Evolutionary conservation across 37 sponge, comb jelly and placozoan genomes (phyloP).

Genomic region (Hexactinellida sp.): DNA sequence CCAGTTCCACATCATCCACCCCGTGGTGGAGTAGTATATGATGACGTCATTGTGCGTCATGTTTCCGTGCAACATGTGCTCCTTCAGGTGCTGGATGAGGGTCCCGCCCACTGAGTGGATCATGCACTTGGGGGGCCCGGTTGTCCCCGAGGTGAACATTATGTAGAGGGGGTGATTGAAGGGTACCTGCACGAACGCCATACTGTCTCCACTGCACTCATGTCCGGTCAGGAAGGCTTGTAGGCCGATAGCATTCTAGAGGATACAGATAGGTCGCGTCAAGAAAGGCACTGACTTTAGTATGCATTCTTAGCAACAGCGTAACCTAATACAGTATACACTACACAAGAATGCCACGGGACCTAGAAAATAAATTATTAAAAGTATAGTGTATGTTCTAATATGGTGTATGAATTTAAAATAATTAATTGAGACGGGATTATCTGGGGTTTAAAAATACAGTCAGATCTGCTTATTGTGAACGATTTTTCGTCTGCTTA

Average conservation of each 20-base stretch:
- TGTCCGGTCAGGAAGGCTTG: conserved; percentile 44
- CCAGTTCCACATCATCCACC: conserved; percentile 99
- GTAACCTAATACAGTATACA: neutral
- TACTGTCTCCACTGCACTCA: conserved; percentile 14
- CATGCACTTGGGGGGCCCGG: conserved; percentile 97
- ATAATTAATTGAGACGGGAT: too few relatives aligned
- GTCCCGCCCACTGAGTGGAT: conserved; percentile 96
- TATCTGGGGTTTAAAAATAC: too few relatives aligned
- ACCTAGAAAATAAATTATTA: too few relatives aligned
- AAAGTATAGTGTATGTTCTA: too few relatives aligned
- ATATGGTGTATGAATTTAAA: too few relatives aligned
- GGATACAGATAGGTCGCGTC: too few relatives aligned
- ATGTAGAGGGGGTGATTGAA: conserved; percentile 97
- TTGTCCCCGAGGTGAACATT: conserved; percentile 96
- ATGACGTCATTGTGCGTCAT: conserved; percentile 64
- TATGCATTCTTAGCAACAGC: neutral
- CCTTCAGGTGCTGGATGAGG: conserved; percentile 88
- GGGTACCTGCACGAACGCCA: conserved; percentile 81
- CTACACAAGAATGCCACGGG: neutral
- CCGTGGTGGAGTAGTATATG: conserved; percentile 85
- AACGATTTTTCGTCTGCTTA: too few relatives aligned
- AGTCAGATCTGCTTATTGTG: too few relatives aligned
- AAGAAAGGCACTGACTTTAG: neutral
- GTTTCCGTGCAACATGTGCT: conserved; percentile 86
- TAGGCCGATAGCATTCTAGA: conserved; percentile 45